These are phyloP conservation scores for Drosophila sordidula DNA, from an alignment of 2,888 invertebrate species.

Conservation along the genomic window DNA sequence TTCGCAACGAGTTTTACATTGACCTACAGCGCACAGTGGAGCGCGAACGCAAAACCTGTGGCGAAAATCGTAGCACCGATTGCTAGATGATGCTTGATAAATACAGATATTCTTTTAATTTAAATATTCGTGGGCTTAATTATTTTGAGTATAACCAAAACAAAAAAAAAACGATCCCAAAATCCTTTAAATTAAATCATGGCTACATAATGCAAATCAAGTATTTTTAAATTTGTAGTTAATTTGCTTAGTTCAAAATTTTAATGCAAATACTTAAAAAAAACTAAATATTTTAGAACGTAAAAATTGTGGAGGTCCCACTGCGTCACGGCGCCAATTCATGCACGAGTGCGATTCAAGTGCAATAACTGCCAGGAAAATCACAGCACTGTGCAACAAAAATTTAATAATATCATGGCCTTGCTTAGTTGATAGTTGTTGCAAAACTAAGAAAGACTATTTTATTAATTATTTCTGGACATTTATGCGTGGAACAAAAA, in stretches of 20 bases:
- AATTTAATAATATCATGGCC: slow-evolving; percentile 1
- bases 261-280: too few relatives aligned
- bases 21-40: slow-evolving; percentile 4
- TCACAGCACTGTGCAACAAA: slow-evolving; percentile 4
- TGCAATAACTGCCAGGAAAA: slow-evolving; percentile 24
- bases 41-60: neutral
- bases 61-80: neutral
- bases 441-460: neutral
- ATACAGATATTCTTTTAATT: too few relatives aligned
- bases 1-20: slow-evolving; percentile 5
- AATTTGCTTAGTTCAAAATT: too few relatives aligned
- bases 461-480: neutral
- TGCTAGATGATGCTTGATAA: too few relatives aligned
- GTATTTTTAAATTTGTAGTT: too few relatives aligned
- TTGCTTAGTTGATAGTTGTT: neutral
- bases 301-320: neutral
- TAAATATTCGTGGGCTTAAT: too few relatives aligned
- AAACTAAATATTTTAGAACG: neutral
- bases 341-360: slow-evolving; percentile 47
- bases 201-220: too few relatives aligned
- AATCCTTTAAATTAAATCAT: too few relatives aligned
- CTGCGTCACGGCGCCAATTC: slow-evolving; percentile 27
- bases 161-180: too few relatives aligned
- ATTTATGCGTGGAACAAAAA: too few relatives aligned
- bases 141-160: too few relatives aligned